Evolutionary conservation across 2,113 vertebrate species (phyloP).

Genomic region (Pleuronectes platessa): DNA sequence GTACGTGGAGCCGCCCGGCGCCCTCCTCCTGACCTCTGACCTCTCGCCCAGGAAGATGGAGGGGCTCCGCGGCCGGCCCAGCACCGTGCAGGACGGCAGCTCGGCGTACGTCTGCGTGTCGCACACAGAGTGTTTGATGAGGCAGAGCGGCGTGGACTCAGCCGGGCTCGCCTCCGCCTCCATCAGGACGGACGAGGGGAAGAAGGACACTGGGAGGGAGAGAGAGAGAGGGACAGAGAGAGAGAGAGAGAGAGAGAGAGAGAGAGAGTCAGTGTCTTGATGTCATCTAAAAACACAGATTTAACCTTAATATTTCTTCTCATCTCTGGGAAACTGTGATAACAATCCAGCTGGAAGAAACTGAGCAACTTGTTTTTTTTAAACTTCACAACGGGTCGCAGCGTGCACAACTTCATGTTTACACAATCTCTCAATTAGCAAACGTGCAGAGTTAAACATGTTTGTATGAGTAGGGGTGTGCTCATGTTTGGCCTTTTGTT

Average conservation of each 20-base stretch:
- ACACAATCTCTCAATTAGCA: constrained; percentile 60
- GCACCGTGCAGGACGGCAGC: constrained; percentile 79
- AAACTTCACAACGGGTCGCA: constrained; percentile 4
- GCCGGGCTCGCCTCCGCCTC: constrained; percentile 79
- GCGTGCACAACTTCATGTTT: constrained; percentile 37
- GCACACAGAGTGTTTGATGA: constrained; percentile 59
- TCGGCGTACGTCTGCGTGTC: constrained; percentile 59
- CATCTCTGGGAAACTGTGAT: too few relatives aligned
- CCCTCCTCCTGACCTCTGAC: constrained; percentile 64
- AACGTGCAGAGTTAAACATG: constrained; percentile 35
- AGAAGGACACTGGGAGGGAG: constrained; percentile 69
- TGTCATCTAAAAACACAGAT: too few relatives aligned
- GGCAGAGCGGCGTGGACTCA: constrained; percentile 73
- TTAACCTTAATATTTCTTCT: too few relatives aligned
- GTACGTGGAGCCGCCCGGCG: constrained; percentile 58
- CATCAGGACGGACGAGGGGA: constrained; percentile 56
- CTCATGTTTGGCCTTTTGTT: constrained; percentile 45
- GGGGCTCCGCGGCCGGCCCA: constrained; percentile 69
- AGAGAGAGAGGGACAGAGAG: background rate
- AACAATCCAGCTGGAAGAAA: too few relatives aligned
- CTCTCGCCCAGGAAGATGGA: background rate
- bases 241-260: too few relatives aligned
- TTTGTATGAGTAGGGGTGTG: constrained; percentile 16
- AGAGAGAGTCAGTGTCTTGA: background rate
- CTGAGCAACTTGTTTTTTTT: background rate